Percentiles rank a stretch among this genome's conserved stretches.
Evolutionary conservation across 2,888 invertebrate species (phyloP).

Genomic region (Deroplatys truncata): DNA sequence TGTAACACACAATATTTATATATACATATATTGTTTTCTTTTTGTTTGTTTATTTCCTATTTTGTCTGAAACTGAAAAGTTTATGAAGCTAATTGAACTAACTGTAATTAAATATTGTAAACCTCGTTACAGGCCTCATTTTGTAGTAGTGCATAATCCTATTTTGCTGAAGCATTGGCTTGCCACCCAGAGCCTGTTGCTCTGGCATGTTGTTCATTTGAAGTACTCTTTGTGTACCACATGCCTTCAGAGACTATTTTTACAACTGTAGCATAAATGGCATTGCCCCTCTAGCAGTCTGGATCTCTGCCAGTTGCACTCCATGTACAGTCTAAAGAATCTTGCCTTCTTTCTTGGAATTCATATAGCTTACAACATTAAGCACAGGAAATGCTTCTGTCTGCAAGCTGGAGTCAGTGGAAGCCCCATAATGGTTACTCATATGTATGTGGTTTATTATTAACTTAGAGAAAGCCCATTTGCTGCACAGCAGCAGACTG

Average conservation of each 20-base stretch:
- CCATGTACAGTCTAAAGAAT: not conserved
- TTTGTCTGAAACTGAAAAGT: too few species aligned
- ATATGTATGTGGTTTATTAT: not conserved
- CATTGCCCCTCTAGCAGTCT: not conserved
- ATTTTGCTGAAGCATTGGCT: not conserved
- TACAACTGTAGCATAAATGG: not conserved
- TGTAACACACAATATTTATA: too few species aligned
- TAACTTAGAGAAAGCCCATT: not conserved
- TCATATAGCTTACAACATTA: not conserved
- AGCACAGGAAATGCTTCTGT: too few species aligned
- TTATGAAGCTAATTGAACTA: too few species aligned
- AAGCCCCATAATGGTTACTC: not conserved
- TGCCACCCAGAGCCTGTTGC: not conserved
- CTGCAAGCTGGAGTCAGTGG: too few species aligned
- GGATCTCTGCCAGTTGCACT: not conserved
- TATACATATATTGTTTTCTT: too few species aligned
- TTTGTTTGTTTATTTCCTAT: too few species aligned
- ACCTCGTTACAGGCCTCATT: too few species aligned
- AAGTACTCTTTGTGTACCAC: not conserved
- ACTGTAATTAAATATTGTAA: too few species aligned
- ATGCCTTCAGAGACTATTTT: not conserved
- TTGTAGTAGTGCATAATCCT: too few species aligned
- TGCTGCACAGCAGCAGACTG: too few species aligned
- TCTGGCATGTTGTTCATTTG: not conserved
- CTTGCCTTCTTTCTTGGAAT: slow-evolving; percentile 10